Percentiles rank a stretch among this genome's conserved stretches.
These are phyloP conservation scores for Ormyrus labotus DNA, from an alignment of 2,888 invertebrate genomes.

Conservation along the genomic window DNA sequence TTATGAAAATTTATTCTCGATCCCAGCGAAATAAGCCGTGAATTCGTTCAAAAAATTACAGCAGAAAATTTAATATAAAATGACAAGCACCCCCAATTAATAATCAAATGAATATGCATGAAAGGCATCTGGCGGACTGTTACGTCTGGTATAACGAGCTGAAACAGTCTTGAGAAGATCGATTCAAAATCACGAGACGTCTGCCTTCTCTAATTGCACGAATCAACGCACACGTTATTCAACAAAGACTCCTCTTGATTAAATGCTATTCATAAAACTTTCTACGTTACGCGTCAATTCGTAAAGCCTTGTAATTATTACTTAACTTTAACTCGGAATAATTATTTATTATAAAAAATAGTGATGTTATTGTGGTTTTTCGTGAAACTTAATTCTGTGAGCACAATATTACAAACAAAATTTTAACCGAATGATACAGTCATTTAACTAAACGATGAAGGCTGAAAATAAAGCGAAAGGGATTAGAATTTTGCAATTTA, in stretches of 20 bases:
- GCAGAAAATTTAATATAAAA: neutral
- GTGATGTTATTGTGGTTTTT: neutral
- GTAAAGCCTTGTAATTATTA: neutral
- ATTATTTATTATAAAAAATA: too few species aligned
- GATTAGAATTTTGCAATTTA: constrained; percentile 25
- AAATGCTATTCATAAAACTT: too few species aligned
- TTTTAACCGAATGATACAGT: constrained; percentile 36
- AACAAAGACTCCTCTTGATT: too few species aligned
- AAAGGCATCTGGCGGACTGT: constrained; percentile 8
- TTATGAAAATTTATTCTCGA: too few species aligned
- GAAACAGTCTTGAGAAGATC: neutral
- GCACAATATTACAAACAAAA: constrained; percentile 10
- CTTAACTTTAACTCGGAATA: too few species aligned
- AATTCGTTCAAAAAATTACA: too few species aligned
- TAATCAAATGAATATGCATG: constrained; percentile 8
- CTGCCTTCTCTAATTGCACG: too few species aligned
- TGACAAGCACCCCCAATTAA: constrained; percentile 13
- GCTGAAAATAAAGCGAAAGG: constrained; percentile 29
- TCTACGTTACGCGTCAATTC: too few species aligned
- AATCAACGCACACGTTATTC: too few species aligned
- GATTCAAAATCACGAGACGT: constrained; percentile 16
- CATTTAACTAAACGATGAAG: constrained; percentile 43
- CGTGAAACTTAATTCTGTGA: neutral
- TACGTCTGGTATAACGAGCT: neutral
- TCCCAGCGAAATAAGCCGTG: too few species aligned